phyloP scores from a whole-genome alignment of 2,113 vertebrate species.

The Ammodytes dubius region DNA sequence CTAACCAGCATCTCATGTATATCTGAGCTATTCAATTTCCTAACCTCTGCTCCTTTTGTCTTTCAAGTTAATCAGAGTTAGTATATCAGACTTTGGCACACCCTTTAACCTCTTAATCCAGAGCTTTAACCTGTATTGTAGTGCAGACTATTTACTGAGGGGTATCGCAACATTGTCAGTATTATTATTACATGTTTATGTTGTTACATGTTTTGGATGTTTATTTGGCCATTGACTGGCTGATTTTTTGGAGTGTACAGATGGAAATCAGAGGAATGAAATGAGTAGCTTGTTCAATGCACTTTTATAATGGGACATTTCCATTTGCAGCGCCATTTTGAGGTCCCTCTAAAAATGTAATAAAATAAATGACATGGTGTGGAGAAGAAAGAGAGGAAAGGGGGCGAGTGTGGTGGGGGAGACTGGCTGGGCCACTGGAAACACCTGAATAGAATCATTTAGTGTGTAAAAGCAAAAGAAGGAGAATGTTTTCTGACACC shows the following conservation, averaged over 20 bases:
- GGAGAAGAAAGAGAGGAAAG: conserved; percentile 10
- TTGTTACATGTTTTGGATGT: conserved; percentile 71
- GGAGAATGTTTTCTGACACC: conserved; percentile 31
- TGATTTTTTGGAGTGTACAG: conserved; percentile 60
- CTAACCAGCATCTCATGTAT: conserved; percentile 61
- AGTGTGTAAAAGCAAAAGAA: conserved; percentile 6
- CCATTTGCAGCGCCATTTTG: conserved; percentile 50
- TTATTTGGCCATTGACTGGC: conserved; percentile 82
- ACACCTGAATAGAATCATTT: conserved; percentile 34
- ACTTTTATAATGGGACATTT: conserved; percentile 80
- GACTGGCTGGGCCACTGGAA: conserved; percentile 65
- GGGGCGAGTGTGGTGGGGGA: conserved; percentile 46
- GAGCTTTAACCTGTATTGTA: conserved; percentile 66
- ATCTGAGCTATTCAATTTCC: conserved; percentile 54
- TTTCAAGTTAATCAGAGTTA: conserved; percentile 49
- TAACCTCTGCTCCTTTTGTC: conserved; percentile 50
- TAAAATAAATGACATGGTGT: conserved; percentile 17
- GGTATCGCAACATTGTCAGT: conserved; percentile 76
- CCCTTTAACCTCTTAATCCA: conserved; percentile 61
- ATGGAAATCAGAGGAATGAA: conserved; percentile 70
- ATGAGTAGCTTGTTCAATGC: conserved; percentile 81
- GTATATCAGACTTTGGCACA: conserved; percentile 49
- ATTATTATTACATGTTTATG: conserved; percentile 75
- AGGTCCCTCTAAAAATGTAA: conserved; percentile 37
- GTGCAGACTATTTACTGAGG: conserved; percentile 67